phyloP scores from a whole-genome alignment of 2,888 invertebrate species.

The Noctuana brunneofusca region DNA sequence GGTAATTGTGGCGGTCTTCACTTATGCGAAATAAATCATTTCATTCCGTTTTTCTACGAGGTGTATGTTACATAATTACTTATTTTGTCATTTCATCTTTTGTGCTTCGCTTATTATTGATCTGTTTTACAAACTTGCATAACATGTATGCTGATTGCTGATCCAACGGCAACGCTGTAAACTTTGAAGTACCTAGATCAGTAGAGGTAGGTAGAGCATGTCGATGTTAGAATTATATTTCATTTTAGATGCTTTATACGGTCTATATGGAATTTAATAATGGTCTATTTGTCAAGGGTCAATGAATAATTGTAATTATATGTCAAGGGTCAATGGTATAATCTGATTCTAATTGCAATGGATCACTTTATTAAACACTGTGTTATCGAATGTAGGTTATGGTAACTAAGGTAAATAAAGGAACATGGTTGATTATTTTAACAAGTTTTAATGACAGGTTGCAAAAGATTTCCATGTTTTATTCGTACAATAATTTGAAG shows the following conservation, averaged over 20 bases:
- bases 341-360: not conserved
- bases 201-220: conserved; percentile 1
- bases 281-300: not conserved
- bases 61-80: conserved; percentile 1
- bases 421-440: not conserved
- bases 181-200: no score
- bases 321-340: not conserved
- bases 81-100: conserved; percentile 6
- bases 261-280: not conserved
- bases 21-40: no score
- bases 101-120: no score
- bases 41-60: no score
- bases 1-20: no score
- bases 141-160: not conserved
- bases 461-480: no score
- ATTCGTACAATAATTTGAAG: not conserved
- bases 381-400: no score
- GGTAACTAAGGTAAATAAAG: not conserved
- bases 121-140: no score
- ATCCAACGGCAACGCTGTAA: no score
- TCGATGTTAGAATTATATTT: not conserved
- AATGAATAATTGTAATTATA: not conserved
- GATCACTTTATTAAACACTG: not conserved
- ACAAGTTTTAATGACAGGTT: no score
- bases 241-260: not conserved